Evolutionary conservation across 2,888 invertebrate species (phyloP), one percentile per base, ranked within the genome.

Genomic region (Shargacucullia verbasci): DNA sequence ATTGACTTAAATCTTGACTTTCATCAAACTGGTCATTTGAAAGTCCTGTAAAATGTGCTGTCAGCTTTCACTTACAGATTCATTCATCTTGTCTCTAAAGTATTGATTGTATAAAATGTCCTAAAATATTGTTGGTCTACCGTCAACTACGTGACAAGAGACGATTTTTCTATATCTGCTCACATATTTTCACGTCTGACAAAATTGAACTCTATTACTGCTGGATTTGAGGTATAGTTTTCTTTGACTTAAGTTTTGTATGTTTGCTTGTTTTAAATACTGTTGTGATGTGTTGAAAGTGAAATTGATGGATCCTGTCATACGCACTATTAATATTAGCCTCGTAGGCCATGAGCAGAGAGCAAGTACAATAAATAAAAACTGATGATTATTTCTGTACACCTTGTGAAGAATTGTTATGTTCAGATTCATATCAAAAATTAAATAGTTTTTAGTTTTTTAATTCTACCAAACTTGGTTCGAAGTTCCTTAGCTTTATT

Each of bases 281-380:
- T 47, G 20, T 20, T 31, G 20, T 35, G 49, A 40, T 46, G 55
- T 29, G 43, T 41, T 55, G 73, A 76, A 70, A 71, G 70, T 72
- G 70, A 20, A 45, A 75, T 78, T 77, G 73, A 77, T 77, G 72
- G 76, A 43, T 55, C 34, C 60, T 78, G 80, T 80, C 78, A 66
- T 67, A 70, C 62, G 40, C 45, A 35, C 73, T 67, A 79, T 76
- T 77, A 80, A 78, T 80, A 67, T 72, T 73, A 62, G n/a, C n/a
- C n/a, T n/a, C n/a, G n/a, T n/a, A n/a, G n/a, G n/a, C n/a, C n/a
- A n/a, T n/a, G n/a, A n/a, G n/a, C n/a, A n/a, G n/a, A n/a, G n/a
- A n/a, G n/a, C n/a, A n/a, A n/a, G n/a, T n/a, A n/a, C n/a, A n/a
- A n/a, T n/a, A n/a, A n/a, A n/a, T n/a, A n/a, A n/a, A n/a, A n/a